A percentile compares a stretch with the other conserved stretches of the same genome.
Conservation (phyloP, 1,140 invertebrate genomes). For the fruit fly (Drosophila melanogaster) region DNA sequence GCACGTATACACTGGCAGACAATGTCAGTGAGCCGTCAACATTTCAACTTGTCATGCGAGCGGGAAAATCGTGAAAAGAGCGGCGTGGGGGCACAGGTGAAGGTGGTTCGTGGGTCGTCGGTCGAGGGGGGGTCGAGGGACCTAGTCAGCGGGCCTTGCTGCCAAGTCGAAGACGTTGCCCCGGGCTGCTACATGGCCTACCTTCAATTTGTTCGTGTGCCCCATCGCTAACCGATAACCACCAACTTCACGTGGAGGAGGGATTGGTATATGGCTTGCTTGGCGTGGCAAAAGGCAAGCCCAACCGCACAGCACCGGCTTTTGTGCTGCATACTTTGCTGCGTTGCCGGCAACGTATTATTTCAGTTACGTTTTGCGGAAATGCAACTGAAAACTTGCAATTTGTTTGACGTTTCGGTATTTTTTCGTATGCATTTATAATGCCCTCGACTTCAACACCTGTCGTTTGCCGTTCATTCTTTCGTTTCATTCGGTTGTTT, state of each 20-base stretch:
- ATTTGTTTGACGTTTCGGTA: constrained; percentile 81
- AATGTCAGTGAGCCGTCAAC: constrained; percentile 78
- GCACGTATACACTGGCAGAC: constrained; percentile 42
- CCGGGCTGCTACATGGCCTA: constrained; percentile 57
- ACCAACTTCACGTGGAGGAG: background rate
- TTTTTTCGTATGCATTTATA: constrained; percentile 80
- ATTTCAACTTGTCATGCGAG: constrained; percentile 80
- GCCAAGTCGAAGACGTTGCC: constrained; percentile 60
- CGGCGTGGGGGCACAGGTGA: background rate
- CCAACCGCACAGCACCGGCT: constrained; percentile 14
- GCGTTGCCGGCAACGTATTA: constrained; percentile 68
- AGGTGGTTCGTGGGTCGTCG: too few species aligned
- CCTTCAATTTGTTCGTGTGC: constrained; percentile 76
- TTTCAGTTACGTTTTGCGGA: constrained; percentile 81
- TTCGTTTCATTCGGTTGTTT: constrained; percentile 18
- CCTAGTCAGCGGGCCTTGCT: too few species aligned
- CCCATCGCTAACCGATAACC: constrained; percentile 58
- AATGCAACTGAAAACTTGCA: constrained; percentile 83
- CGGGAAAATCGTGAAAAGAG: constrained; percentile 38
- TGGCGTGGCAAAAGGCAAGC: background rate
- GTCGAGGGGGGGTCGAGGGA: too few species aligned
- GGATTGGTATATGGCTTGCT: too few species aligned
- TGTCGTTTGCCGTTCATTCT: constrained; percentile 48
- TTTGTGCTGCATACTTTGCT: constrained; percentile 54
- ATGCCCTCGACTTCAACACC: constrained; percentile 76